These are phyloP conservation scores for Spea multiplicata DNA, from an alignment of 2,113 vertebrate species.

Conservation along the genomic window DNA sequence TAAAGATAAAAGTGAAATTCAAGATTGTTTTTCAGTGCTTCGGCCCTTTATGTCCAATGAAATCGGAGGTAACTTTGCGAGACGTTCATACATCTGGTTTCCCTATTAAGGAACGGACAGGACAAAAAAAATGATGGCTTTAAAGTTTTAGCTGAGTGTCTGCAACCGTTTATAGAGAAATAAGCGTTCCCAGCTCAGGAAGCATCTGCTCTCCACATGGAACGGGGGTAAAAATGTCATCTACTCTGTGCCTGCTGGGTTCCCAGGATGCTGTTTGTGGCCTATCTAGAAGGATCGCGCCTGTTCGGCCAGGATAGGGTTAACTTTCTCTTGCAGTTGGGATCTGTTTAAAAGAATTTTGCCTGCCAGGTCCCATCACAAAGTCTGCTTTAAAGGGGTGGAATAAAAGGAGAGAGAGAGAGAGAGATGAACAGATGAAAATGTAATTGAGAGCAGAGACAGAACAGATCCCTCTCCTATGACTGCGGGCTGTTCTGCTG, in stretches of 20 bases:
- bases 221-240: neutral
- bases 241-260: neutral
- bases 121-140: constrained; percentile 17
- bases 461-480: constrained; percentile 29
- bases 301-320: neutral
- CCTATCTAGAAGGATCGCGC: neutral
- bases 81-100: constrained; percentile 33
- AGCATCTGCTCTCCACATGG: constrained; percentile 40
- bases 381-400: constrained; percentile 14
- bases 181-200: constrained; percentile 21
- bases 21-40: too few species aligned
- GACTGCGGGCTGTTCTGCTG: constrained; percentile 28
- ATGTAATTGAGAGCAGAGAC: constrained; percentile 33
- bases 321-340: neutral
- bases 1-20: too few species aligned
- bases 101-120: constrained; percentile 12
- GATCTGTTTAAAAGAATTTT: neutral
- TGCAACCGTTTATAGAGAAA: constrained; percentile 33
- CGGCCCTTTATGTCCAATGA: too few species aligned
- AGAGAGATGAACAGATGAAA: constrained; percentile 32
- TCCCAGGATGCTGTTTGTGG: neutral
- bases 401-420: constrained; percentile 5
- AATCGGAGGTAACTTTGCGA: neutral
- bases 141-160: constrained; percentile 5
- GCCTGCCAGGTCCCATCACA: constrained; percentile 23